phyloP scores from a whole-genome alignment of 2,797 vertebrate genomes.

The Otolemur crassicaudatus region DNA sequence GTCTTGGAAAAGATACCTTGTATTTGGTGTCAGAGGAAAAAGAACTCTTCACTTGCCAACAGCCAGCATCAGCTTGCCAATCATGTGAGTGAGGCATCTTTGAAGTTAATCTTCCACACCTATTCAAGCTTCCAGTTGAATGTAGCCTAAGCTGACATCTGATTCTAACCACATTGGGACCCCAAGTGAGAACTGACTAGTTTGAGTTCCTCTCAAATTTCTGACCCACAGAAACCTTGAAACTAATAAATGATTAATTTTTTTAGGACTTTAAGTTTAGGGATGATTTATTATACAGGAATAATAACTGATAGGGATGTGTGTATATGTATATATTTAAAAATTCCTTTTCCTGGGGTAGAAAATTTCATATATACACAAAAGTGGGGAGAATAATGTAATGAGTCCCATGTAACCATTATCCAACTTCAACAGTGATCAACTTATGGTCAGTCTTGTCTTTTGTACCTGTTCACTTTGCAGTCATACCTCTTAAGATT shows the following conservation, averaged over 20 bases:
- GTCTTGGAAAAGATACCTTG: background rate
- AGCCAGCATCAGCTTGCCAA: background rate
- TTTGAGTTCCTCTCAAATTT: background rate
- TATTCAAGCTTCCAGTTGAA: background rate
- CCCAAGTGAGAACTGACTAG: background rate
- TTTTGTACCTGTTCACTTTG: background rate
- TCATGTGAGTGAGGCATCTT: background rate
- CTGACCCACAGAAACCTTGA: background rate
- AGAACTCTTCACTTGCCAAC: background rate
- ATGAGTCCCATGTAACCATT: background rate
- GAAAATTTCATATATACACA: background rate
- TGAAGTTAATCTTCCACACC: background rate
- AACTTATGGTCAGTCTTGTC: background rate
- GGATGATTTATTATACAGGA: background rate
- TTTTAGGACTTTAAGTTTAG: background rate
- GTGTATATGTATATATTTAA: background rate
- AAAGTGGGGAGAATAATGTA: background rate
- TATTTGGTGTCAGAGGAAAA: background rate
- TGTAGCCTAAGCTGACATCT: background rate
- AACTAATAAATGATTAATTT: background rate
- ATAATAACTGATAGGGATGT: background rate
- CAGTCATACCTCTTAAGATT: background rate
- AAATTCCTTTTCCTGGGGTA: background rate
- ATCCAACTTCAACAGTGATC: background rate
- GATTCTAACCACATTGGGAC: background rate